phyloP scores from a whole-genome alignment of 2,113 vertebrate genomes.

The Poeciliopsis turrubarensis region DNA sequence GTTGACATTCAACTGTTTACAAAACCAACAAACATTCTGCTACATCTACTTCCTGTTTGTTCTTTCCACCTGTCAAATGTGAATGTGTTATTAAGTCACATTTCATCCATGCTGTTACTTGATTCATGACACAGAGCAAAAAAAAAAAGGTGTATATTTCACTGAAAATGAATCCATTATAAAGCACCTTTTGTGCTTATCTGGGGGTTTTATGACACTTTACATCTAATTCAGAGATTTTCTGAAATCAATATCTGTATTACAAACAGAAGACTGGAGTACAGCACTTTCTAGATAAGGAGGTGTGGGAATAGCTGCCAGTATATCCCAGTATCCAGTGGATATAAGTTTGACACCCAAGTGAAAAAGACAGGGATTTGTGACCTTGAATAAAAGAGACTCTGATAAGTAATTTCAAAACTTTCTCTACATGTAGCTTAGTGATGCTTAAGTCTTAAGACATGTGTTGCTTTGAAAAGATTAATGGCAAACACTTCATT shows the following conservation, averaged over 20 bases:
- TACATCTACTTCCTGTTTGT: slow-evolving; percentile 28
- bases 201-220: neutral
- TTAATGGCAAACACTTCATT: no score
- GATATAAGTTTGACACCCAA: neutral
- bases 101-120: slow-evolving; percentile 1
- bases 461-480: no score
- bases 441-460: no score
- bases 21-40: slow-evolving; percentile 33
- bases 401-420: neutral
- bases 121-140: neutral
- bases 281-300: no score
- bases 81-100: slow-evolving; percentile 9
- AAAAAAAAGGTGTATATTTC: neutral
- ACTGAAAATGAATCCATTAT: neutral
- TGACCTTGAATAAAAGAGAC: neutral
- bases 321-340: neutral
- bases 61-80: slow-evolving; percentile 47
- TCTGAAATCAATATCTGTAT: neutral
- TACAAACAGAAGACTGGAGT: neutral
- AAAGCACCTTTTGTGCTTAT: neutral
- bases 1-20: slow-evolving; percentile 45
- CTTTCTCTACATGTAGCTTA: neutral
- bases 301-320: no score
- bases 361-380: neutral
- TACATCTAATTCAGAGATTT: neutral